phyloP scores from a whole-genome alignment of 2,113 vertebrate species.

The Caloenas nicobarica region DNA sequence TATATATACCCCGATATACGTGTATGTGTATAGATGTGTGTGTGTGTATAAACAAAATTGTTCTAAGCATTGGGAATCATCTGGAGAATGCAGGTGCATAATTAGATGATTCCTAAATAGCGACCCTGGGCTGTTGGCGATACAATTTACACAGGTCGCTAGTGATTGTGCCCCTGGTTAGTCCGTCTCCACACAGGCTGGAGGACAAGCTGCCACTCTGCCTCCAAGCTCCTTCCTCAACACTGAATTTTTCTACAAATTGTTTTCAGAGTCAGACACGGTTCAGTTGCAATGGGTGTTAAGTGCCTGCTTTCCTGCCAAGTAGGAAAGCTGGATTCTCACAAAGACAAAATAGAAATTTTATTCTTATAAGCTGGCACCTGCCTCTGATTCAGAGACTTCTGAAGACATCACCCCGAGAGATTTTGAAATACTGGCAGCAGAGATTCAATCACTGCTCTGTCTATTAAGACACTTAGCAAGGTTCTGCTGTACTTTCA shows the following conservation, averaged over 20 bases:
- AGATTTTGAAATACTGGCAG: background rate
- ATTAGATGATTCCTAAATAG: background rate
- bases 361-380: background rate
- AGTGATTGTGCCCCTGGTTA: background rate
- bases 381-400: background rate
- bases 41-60: background rate
- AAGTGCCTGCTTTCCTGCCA: background rate
- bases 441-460: background rate
- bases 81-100: background rate
- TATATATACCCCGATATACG: background rate
- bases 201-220: background rate
- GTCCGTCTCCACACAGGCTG: background rate
- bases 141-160: background rate
- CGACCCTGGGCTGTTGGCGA: background rate
- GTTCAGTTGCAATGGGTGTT: background rate
- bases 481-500: background rate
- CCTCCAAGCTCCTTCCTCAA: background rate
- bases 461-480: background rate
- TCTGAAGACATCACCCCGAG: background rate
- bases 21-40: rapidly evolving
- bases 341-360: background rate
- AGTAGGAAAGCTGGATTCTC: background rate
- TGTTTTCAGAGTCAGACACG: background rate
- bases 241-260: background rate
- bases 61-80: background rate